Conservation (phyloP, 1,140 invertebrate species). For the Rhynchophorus ferrugineus region DNA sequence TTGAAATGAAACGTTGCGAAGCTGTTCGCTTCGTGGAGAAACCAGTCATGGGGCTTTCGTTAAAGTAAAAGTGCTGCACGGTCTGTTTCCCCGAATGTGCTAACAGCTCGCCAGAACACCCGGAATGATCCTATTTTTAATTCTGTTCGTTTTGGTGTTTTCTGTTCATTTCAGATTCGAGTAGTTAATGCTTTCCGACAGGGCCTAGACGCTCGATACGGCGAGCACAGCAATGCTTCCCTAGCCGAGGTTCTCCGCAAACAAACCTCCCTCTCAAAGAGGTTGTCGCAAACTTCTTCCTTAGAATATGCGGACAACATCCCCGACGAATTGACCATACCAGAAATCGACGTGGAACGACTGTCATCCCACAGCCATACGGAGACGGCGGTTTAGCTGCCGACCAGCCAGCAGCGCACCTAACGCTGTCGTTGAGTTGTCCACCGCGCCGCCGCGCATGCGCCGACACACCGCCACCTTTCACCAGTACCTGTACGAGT, state of each 20-base stretch:
- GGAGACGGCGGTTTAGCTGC: constrained; percentile 78
- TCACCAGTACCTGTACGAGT: constrained; percentile 2
- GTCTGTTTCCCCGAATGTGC: constrained; percentile 39
- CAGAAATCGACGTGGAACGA: constrained; percentile 83
- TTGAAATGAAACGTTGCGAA: constrained; percentile 8
- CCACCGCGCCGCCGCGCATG: background rate
- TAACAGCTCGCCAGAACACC: constrained; percentile 35
- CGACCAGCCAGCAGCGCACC: constrained; percentile 23
- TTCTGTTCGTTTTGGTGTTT: constrained; percentile 42
- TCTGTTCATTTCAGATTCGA: constrained; percentile 77
- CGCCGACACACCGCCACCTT: background rate
- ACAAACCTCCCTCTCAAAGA: constrained; percentile 82
- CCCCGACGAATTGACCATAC: constrained; percentile 77
- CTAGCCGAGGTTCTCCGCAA: constrained; percentile 84
- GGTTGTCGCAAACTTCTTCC: constrained; percentile 82
- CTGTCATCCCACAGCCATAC: constrained; percentile 87
- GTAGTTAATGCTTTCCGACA: constrained; percentile 99
- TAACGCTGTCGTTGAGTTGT: constrained; percentile 6
- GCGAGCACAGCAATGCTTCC: constrained; percentile 82
- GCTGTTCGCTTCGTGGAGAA: constrained; percentile 21
- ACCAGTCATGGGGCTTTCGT: constrained; percentile 30
- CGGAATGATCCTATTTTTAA: constrained; percentile 41
- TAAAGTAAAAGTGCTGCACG: constrained; percentile 32
- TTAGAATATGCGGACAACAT: constrained; percentile 86
- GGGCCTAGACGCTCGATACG: constrained; percentile 90